Evolutionary conservation across 2,797 vertebrate genomes (phyloP).

Genomic region (Pelochelys cantorii): DNA sequence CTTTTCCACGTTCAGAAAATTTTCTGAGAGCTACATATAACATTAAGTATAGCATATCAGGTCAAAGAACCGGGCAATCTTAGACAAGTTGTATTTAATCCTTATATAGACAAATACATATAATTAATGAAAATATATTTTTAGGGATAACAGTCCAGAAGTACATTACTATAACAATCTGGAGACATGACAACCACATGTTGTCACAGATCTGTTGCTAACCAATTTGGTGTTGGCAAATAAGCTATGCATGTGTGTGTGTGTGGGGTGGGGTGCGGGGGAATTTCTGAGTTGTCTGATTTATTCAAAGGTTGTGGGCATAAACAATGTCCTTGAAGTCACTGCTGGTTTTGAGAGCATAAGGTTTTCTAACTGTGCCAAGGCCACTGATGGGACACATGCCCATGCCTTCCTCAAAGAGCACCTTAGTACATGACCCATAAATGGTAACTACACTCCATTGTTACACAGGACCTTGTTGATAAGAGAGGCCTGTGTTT

Average conservation of each 20-base stretch:
- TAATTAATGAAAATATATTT: conserved; percentile 1
- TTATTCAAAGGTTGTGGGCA: neutral
- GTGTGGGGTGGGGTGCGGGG: too few relatives aligned
- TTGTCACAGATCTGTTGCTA: neutral
- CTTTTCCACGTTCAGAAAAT: neutral
- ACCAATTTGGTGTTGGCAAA: neutral
- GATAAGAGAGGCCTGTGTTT: neutral
- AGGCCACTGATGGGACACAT: neutral
- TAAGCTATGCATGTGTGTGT: neutral
- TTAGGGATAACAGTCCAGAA: neutral
- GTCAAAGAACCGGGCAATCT: neutral
- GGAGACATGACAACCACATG: neutral
- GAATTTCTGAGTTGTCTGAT: neutral
- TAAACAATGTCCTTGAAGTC: neutral
- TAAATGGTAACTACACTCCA: neutral
- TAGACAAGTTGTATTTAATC: conserved; percentile 15
- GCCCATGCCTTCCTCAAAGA: neutral
- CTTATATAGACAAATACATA: neutral
- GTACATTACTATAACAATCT: neutral
- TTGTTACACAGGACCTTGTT: neutral
- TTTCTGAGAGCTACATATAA: neutral
- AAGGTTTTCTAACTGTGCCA: neutral
- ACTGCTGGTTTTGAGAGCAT: neutral
- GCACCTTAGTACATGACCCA: neutral
- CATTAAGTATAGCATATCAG: conserved; percentile 3